Conservation (phyloP, 1,140 invertebrate genomes). For the Danaus plexippus region DNA sequence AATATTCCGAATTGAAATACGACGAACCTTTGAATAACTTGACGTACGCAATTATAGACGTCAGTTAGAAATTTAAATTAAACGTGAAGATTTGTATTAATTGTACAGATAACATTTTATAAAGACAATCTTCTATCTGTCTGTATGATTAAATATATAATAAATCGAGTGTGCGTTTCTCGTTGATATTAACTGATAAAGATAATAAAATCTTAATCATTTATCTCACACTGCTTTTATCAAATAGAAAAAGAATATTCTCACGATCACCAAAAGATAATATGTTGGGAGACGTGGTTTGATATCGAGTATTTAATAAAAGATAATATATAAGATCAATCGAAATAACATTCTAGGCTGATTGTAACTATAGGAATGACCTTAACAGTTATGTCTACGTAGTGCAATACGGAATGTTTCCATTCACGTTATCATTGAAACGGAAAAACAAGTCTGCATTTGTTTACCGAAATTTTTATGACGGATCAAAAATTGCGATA, state of each 20-base stretch:
- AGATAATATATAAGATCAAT: constrained; percentile 12
- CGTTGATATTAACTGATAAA: no score
- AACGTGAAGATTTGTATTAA: no score
- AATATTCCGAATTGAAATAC: constrained; percentile 7
- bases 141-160: no score
- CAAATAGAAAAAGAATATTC: constrained; percentile 24
- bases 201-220: no score
- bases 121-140: no score
- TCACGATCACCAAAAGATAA: constrained; percentile 26
- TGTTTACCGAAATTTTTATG: no score
- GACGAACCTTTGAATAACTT: constrained; percentile 6
- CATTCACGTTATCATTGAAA: no score
- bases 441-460: no score
- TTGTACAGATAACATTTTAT: no score
- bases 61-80: background rate
- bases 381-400: constrained; percentile 10
- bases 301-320: constrained; percentile 5
- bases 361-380: constrained; percentile 19
- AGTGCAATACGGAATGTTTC: no score
- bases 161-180: no score
- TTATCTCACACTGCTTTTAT: constrained; percentile 33
- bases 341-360: constrained; percentile 19
- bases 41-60: constrained; percentile 5
- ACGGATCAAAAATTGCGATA: no score
- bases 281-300: background rate